Percentiles rank a stretch among this genome's conserved stretches.
These are phyloP conservation scores for Alcedo atthis DNA, from an alignment of 2,797 vertebrate genomes.

Conservation along the genomic window DNA sequence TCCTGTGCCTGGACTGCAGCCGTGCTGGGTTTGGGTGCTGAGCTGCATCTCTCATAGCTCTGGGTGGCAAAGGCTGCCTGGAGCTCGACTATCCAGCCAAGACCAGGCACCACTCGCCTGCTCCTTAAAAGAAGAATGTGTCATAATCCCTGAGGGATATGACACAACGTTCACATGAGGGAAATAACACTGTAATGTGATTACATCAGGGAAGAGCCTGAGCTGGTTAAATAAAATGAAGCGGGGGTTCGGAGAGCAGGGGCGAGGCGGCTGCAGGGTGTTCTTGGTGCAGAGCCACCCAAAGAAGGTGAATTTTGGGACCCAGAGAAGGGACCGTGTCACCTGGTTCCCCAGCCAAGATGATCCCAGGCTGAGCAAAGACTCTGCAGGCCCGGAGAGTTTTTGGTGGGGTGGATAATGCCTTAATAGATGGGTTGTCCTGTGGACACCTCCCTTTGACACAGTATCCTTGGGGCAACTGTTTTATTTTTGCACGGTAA, in stretches of 20 bases:
- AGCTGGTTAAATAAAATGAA: background rate
- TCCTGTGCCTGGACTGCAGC: background rate
- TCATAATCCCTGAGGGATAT: background rate
- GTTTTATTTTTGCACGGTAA: background rate
- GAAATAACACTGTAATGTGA: background rate
- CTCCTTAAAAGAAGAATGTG: background rate
- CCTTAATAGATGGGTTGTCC: background rate
- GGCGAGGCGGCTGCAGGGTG: accelerated
- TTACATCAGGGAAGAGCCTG: background rate
- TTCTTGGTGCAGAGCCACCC: background rate
- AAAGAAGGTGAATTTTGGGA: background rate
- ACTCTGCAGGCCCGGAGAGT: accelerated
- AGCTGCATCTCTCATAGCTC: accelerated
- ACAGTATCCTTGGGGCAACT: background rate
- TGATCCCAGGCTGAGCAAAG: background rate
- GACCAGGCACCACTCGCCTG: background rate
- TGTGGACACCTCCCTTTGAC: background rate
- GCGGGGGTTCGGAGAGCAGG: background rate
- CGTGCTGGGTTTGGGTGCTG: accelerated
- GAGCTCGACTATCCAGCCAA: accelerated
- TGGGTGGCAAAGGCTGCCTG: background rate
- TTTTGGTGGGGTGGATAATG: background rate
- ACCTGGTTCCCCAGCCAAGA: background rate
- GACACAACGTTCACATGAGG: background rate
- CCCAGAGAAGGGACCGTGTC: accelerated